phyloP scores from a whole-genome alignment of 1,140 invertebrate genomes.

The Battus philenor region DNA sequence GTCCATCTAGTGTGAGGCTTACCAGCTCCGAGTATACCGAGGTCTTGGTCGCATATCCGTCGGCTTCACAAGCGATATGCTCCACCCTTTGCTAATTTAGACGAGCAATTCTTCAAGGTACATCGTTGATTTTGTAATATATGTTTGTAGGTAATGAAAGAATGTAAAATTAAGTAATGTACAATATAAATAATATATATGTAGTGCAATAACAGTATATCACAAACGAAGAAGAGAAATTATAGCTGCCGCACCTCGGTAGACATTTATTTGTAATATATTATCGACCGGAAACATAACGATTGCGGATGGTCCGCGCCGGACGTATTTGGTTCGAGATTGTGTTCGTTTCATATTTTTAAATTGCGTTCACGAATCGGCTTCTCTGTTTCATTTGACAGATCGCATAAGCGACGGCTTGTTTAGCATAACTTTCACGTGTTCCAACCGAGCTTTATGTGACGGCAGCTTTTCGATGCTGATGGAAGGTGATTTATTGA shows the following conservation, averaged over 20 bases:
- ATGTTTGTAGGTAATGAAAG: slow-evolving; percentile 2
- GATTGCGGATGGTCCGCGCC: neutral
- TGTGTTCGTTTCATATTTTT: neutral
- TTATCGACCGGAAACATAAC: slow-evolving; percentile 7
- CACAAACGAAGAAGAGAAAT: slow-evolving; percentile 4
- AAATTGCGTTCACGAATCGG: too few relatives aligned
- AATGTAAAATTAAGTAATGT: slow-evolving; percentile 4
- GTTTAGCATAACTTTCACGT: too few relatives aligned
- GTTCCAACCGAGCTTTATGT: too few relatives aligned
- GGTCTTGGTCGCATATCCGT: slow-evolving; percentile 1
- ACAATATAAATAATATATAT: neutral
- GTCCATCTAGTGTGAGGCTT: too few relatives aligned
- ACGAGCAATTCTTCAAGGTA: too few relatives aligned
- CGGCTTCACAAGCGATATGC: too few relatives aligned
- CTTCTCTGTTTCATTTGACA: too few relatives aligned
- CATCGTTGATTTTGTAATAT: slow-evolving; percentile 2
- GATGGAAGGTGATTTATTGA: too few relatives aligned
- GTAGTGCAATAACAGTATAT: slow-evolving; percentile 5
- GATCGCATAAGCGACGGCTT: too few relatives aligned
- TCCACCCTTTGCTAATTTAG: too few relatives aligned
- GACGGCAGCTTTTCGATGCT: too few relatives aligned
- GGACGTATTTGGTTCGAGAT: slow-evolving; percentile 10
- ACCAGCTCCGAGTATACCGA: too few relatives aligned
- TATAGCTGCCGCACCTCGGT: neutral
- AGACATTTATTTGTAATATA: slow-evolving; percentile 7